Conservation (phyloP, 2,113 vertebrate species). For the Corythornis cristatus region DNA sequence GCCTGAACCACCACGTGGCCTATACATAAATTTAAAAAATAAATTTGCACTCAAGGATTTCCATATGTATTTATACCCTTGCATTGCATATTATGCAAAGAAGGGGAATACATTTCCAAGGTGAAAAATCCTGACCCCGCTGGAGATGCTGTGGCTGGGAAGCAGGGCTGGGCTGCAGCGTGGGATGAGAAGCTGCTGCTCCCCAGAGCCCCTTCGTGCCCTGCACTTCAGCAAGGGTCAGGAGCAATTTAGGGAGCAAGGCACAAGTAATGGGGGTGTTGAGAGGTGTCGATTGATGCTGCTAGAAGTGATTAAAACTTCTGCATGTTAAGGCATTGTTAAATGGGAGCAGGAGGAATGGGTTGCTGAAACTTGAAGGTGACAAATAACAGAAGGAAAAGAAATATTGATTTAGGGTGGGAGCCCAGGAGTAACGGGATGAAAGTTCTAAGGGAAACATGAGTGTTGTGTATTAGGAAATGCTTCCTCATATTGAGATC, state of each 20-base stretch:
- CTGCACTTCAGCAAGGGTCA: not conserved
- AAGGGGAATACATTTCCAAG: not conserved
- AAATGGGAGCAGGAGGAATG: not conserved
- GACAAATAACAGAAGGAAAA: not conserved
- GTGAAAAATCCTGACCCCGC: not conserved
- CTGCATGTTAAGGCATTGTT: not conserved
- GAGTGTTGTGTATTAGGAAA: not conserved
- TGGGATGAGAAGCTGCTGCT: not conserved
- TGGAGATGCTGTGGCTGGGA: fast-evolving
- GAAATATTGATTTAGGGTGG: slow-evolving; percentile 27
- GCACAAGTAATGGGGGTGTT: fast-evolving
- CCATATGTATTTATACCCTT: not conserved
- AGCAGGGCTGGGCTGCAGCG: too few species aligned
- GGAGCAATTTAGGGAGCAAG: not conserved
- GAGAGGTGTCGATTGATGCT: not conserved
- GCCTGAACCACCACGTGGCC: fast-evolving
- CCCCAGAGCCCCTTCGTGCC: not conserved
- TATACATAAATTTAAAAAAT: not conserved
- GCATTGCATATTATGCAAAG: not conserved
- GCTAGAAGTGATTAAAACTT: not conserved
- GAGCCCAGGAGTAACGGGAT: not conserved
- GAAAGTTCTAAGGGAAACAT: slow-evolving; percentile 28
- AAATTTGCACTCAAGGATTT: not conserved
- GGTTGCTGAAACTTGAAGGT: not conserved
- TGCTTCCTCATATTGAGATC: slow-evolving; percentile 10